phyloP scores from a whole-genome alignment of 2,888 invertebrate genomes.

The Drosophila limbata region DNA sequence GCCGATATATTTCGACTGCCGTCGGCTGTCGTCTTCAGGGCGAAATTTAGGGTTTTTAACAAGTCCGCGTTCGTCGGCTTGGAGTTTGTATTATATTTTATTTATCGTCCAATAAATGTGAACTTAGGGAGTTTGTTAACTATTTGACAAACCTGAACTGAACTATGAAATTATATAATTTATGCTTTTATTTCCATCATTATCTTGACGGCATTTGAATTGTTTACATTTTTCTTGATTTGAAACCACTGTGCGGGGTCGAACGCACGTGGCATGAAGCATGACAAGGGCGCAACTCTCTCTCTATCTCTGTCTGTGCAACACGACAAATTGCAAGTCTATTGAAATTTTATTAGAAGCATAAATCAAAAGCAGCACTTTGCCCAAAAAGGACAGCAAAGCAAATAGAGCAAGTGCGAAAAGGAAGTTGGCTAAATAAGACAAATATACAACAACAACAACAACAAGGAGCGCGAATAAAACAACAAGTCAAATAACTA shows the following conservation, averaged over 20 bases:
- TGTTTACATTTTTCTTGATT: neutral
- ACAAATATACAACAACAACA: constrained; percentile 18
- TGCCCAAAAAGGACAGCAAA: constrained; percentile 4
- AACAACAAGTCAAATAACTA: constrained; percentile 16
- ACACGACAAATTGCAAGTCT: constrained; percentile 79
- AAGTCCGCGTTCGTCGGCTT: too few species aligned
- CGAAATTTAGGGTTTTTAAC: too few species aligned
- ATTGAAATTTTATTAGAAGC: constrained; percentile 80
- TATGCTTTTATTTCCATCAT: neutral
- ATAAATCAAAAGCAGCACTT: constrained; percentile 71
- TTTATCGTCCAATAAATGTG: too few species aligned
- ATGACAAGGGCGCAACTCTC: constrained; percentile 25
- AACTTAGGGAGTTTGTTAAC: too few species aligned
- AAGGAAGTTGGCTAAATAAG: constrained; percentile 31
- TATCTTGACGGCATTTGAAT: neutral
- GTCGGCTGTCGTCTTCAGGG: too few species aligned
- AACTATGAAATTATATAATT: neutral
- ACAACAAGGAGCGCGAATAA: constrained; percentile 7
- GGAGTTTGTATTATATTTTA: too few species aligned
- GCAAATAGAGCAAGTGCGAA: neutral
- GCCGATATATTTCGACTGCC: too few species aligned
- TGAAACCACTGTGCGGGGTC: constrained; percentile 40
- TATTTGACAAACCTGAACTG: too few species aligned
- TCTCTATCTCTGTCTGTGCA: constrained; percentile 43
- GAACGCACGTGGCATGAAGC: constrained; percentile 63